Evolutionary conservation across 2,113 vertebrate species (phyloP).

Genomic region (Bambusicola thoracicus): DNA sequence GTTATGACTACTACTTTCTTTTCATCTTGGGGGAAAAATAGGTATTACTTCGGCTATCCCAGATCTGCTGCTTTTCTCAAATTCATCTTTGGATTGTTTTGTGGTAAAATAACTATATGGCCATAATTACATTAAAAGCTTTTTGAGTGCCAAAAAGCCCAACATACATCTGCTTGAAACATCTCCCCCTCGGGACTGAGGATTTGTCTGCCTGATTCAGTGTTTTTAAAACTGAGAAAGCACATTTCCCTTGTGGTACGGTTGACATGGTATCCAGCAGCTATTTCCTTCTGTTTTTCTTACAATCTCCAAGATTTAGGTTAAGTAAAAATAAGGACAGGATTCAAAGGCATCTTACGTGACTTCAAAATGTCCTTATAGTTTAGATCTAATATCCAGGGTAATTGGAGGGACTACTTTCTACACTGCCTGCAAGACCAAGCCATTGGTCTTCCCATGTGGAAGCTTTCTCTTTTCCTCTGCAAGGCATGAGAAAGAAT

Average conservation of each 20-base stretch:
- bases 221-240: not conserved
- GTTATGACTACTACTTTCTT: conserved; percentile 14
- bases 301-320: not conserved
- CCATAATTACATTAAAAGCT: conserved; percentile 1
- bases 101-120: not conserved
- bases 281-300: not conserved
- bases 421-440: not conserved
- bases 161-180: not conserved
- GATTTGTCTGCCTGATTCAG: not conserved
- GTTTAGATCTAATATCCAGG: not conserved
- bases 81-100: not conserved
- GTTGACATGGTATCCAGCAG: not conserved
- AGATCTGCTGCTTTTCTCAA: conserved; percentile 3
- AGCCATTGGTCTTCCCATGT: not conserved
- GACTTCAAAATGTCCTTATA: not conserved
- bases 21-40: not conserved
- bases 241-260: not conserved
- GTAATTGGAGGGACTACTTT: not conserved
- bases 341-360: not conserved
- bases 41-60: not conserved
- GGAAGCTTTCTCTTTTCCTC: not conserved
- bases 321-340: not conserved
- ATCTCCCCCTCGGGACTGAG: not conserved
- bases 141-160: not conserved
- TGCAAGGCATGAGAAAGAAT: not conserved